Evolutionary conservation across 2,113 vertebrate genomes (phyloP).

Genomic region (Prunella fulvescens): DNA sequence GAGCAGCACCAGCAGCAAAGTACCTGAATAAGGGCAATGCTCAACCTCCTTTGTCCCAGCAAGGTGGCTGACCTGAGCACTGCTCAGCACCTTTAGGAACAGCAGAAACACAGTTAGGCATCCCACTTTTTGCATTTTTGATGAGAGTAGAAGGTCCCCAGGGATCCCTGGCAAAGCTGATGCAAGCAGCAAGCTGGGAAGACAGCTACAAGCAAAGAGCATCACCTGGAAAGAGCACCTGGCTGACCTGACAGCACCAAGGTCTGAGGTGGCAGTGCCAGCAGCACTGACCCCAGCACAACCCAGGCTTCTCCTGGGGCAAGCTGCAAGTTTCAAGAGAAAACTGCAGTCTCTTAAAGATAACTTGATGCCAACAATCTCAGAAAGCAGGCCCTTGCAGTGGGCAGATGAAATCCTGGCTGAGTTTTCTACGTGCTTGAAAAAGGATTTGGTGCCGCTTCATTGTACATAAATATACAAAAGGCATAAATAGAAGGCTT

Average conservation of each 20-base stretch:
- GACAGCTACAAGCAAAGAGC: background rate
- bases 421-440: background rate
- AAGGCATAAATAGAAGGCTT: background rate
- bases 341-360: background rate
- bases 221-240: background rate
- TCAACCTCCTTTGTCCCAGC: background rate
- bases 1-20: background rate
- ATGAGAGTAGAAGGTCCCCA: background rate
- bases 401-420: background rate
- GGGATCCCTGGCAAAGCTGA: background rate
- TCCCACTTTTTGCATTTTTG: background rate
- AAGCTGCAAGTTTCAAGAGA: background rate
- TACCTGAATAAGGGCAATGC: background rate
- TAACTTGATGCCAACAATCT: background rate
- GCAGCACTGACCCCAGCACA: background rate
- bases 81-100: background rate
- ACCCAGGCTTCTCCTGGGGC: background rate
- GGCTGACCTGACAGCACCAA: rapidly evolving
- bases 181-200: background rate
- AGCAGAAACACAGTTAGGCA: background rate
- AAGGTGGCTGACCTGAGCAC: background rate
- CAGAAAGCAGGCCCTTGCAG: background rate
- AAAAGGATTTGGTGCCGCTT: background rate
- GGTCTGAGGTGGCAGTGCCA: background rate
- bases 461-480: rapidly evolving